Percentiles rank a stretch among this genome's conserved stretches.
Evolutionary conservation across 2,113 vertebrate genomes (phyloP).

Genomic region (Neotoma lepida): DNA sequence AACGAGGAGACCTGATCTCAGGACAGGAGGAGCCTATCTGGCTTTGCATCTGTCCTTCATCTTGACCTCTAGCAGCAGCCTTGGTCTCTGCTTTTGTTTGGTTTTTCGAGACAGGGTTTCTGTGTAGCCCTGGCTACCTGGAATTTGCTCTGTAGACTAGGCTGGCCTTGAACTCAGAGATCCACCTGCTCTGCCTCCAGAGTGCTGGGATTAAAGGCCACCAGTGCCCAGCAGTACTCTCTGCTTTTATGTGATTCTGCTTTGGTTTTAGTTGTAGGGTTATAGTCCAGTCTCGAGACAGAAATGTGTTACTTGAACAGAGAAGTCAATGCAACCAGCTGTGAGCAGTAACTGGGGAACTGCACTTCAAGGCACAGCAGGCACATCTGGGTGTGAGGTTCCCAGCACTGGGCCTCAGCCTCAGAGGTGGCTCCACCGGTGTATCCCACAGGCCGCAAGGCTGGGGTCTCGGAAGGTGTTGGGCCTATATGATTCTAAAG

Average conservation of each 20-base stretch:
- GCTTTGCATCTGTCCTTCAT: neutral
- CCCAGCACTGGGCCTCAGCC: neutral
- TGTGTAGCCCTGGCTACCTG: neutral
- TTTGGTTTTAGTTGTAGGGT: neutral
- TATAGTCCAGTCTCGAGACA: neutral
- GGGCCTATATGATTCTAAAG: neutral
- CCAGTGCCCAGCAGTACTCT: too few relatives aligned
- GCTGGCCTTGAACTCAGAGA: neutral
- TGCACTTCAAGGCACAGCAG: neutral
- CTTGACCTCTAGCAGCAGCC: neutral
- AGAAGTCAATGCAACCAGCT: neutral
- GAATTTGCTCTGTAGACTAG: neutral
- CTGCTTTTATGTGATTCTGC: neutral
- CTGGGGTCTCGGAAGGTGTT: neutral
- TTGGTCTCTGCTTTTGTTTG: neutral
- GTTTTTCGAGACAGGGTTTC: neutral
- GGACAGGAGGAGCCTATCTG: neutral
- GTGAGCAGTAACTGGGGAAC: neutral
- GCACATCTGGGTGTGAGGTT: too few relatives aligned
- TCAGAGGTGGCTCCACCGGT: fast-evolving
- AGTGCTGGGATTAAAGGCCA: neutral
- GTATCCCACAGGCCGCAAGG: too few relatives aligned
- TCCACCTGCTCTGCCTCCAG: neutral
- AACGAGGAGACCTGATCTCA: neutral
- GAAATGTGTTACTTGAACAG: too few relatives aligned